These are phyloP conservation scores for Coelopa pilipes DNA, from an alignment of 2,888 invertebrate genomes.

Conservation along the genomic window DNA sequence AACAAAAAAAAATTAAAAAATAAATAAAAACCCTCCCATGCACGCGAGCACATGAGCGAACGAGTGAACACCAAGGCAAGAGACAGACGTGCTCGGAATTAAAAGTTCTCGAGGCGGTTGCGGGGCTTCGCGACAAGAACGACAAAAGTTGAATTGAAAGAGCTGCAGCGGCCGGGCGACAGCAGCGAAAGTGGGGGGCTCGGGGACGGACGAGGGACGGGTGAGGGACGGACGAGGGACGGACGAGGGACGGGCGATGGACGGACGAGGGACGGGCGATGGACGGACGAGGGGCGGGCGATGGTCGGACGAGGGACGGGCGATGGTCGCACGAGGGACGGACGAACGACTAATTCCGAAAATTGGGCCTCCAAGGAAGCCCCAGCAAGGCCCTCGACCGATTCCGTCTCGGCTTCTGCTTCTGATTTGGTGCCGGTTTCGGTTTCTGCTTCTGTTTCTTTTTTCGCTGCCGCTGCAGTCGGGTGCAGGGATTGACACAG, in stretches of 20 bases:
- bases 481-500: background rate
- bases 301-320: background rate
- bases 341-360: conserved; percentile 3
- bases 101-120: background rate
- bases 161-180: background rate
- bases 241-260: background rate
- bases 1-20: background rate
- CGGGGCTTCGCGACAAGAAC: background rate
- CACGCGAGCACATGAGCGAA: background rate
- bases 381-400: background rate
- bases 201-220: background rate
- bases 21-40: background rate
- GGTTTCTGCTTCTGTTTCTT: background rate
- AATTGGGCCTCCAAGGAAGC: conserved; percentile 31
- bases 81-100: conserved; percentile 3
- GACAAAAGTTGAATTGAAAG: background rate
- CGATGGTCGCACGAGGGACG: background rate
- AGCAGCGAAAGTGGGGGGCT: background rate
- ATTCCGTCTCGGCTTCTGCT: background rate
- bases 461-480: background rate
- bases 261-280: background rate
- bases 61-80: background rate
- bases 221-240: background rate
- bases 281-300: background rate
- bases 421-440: background rate